These are phyloP conservation scores for Cryptus armator DNA, from an alignment of 2,888 invertebrate genomes.

Conservation along the genomic window DNA sequence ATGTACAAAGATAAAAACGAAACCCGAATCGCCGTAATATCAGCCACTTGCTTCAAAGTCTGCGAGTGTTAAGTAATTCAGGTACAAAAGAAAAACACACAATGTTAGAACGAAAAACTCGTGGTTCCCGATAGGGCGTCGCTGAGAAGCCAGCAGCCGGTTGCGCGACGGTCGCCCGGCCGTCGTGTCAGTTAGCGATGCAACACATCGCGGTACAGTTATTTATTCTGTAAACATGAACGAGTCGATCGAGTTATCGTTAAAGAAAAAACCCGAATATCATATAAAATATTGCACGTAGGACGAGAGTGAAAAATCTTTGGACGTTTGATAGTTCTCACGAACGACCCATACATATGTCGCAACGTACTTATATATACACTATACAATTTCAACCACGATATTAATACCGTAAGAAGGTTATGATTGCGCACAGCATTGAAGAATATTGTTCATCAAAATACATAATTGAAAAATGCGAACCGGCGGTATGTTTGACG, in stretches of 20 bases:
- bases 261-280: background rate
- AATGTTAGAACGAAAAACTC: background rate
- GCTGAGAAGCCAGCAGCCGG: background rate
- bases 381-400: background rate
- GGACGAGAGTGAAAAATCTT: background rate
- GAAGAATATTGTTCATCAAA: slow-evolving; percentile 14
- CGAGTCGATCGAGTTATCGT: background rate
- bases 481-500: slow-evolving; percentile 79
- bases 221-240: slow-evolving; percentile 33
- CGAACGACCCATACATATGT: background rate
- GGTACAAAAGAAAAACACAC: background rate
- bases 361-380: slow-evolving; percentile 18
- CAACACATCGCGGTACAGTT: background rate
- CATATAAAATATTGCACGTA: slow-evolving; percentile 1
- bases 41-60: too few relatives aligned
- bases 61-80: background rate
- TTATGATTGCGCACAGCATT: slow-evolving; percentile 50
- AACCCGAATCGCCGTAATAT: background rate
- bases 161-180: background rate
- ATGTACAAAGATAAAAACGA: background rate
- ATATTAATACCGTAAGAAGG: slow-evolving; percentile 34
- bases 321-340: background rate
- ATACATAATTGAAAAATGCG: slow-evolving; percentile 71
- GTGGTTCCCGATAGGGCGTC: slow-evolving; percentile 22
- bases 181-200: background rate